Evolutionary conservation across 2,888 invertebrate species (phyloP).

Genomic region (Cyrtodaria siliqua): DNA sequence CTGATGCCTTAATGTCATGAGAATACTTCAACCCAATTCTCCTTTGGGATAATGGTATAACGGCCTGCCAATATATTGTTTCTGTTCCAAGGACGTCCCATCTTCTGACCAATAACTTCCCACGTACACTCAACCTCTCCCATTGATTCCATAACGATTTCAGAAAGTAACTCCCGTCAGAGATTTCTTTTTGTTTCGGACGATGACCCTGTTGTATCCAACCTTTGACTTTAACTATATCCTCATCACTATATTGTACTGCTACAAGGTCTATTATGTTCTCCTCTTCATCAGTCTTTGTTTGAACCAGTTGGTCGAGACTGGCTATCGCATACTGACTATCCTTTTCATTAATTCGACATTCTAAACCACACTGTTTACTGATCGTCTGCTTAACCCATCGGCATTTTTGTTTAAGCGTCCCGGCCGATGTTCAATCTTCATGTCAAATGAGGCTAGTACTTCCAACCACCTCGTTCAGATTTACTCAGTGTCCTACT

Average conservation of each 20-base stretch:
- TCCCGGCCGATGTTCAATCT: slow-evolving; percentile 16
- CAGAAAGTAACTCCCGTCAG: not conserved
- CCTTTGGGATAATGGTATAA: slow-evolving; percentile 8
- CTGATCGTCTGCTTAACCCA: slow-evolving; percentile 18
- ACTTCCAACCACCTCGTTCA: slow-evolving; percentile 26
- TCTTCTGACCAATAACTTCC: slow-evolving; percentile 7
- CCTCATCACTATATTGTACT: not conserved
- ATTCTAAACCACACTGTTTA: slow-evolving; percentile 28
- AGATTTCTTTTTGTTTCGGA: not conserved
- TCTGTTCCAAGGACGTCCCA: slow-evolving; percentile 10
- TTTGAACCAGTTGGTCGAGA: too few species aligned
- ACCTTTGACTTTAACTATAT: not conserved
- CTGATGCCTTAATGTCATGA: slow-evolving; percentile 14
- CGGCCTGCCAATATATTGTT: slow-evolving; percentile 5
- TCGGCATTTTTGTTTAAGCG: slow-evolving; percentile 22
- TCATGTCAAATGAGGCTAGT: slow-evolving; percentile 13
- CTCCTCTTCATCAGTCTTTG: too few species aligned
- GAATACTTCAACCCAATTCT: slow-evolving; percentile 17
- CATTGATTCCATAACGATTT: slow-evolving; percentile 12
- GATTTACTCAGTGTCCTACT: slow-evolving; percentile 32
- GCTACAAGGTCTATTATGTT: too few species aligned
- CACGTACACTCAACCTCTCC: not conserved
- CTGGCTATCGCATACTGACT: too few species aligned
- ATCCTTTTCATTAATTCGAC: too few species aligned
- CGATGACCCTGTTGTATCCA: not conserved